These are phyloP conservation scores for Hirtodrosophila duncani DNA, from an alignment of 2,888 invertebrate species.

Conservation along the genomic window DNA sequence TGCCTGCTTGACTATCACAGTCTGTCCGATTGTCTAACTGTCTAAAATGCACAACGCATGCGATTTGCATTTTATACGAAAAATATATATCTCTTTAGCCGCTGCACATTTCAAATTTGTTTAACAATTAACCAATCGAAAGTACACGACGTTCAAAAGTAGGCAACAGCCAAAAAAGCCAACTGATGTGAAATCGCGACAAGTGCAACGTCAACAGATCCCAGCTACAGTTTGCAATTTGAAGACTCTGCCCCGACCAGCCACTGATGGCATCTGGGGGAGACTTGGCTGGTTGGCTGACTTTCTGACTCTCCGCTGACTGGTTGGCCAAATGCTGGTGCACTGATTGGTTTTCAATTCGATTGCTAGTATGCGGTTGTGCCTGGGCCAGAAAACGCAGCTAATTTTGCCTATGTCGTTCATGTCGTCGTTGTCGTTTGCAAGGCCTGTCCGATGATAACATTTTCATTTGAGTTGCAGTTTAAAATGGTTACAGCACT, in stretches of 20 bases:
- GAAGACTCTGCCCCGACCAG: constrained; percentile 11
- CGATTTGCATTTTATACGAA: constrained; percentile 41
- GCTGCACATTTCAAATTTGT: constrained; percentile 61
- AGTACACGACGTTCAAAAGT: constrained; percentile 62
- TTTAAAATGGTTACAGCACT: constrained; percentile 7
- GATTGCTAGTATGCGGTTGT: too few species aligned
- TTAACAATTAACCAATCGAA: constrained; percentile 71
- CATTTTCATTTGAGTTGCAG: constrained; percentile 42
- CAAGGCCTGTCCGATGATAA: constrained; percentile 51
- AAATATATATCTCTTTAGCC: constrained; percentile 16
- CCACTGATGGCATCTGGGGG: constrained; percentile 28
- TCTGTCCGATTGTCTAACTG: too few species aligned
- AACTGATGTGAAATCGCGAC: constrained; percentile 51
- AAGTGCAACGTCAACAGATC: constrained; percentile 54
- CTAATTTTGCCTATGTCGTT: constrained; percentile 41
- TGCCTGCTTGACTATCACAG: constrained; percentile 54
- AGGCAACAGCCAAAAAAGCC: constrained; percentile 42
- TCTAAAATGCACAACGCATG: constrained; percentile 18
- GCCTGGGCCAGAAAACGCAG: constrained; percentile 49
- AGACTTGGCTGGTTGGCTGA: constrained; percentile 37
- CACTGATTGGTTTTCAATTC: constrained; percentile 52
- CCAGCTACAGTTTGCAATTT: constrained; percentile 21
- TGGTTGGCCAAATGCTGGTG: constrained; percentile 43
- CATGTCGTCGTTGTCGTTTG: constrained; percentile 12
- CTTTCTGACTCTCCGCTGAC: constrained; percentile 23